phyloP scores from a whole-genome alignment of 2,888 invertebrate genomes.

The Masnerella sp. region DNA sequence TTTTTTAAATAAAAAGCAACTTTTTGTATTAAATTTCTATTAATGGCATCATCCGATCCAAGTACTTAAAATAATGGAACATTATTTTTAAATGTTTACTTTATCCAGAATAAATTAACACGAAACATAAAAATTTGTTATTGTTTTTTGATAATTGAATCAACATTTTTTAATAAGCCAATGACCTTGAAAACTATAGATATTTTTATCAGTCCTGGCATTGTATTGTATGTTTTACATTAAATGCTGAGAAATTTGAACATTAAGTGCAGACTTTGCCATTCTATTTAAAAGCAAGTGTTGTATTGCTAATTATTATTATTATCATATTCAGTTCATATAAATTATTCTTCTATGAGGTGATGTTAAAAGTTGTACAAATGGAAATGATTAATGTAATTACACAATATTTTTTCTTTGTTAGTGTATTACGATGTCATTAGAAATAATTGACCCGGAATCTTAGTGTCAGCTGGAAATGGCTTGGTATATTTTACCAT shows the following conservation, averaged over 20 bases:
- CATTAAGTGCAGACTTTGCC: constrained; percentile 13
- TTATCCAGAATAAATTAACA: too few species aligned
- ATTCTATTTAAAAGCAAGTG: constrained; percentile 19
- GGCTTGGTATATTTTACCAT: constrained; percentile 17
- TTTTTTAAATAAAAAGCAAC: too few species aligned
- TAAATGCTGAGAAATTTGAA: constrained; percentile 34
- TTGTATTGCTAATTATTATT: neutral
- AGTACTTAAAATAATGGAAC: too few species aligned
- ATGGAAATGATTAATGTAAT: neutral
- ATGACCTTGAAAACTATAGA: constrained; percentile 3
- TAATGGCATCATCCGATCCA: too few species aligned
- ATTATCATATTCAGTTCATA: constrained; percentile 14
- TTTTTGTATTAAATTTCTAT: too few species aligned
- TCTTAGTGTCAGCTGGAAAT: neutral
- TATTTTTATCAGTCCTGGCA: neutral
- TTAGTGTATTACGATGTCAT: constrained; percentile 6
- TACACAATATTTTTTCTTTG: constrained; percentile 11
- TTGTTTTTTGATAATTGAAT: too few species aligned
- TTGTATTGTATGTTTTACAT: constrained; percentile 25
- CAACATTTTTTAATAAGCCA: constrained; percentile 13
- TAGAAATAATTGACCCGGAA: constrained; percentile 12
- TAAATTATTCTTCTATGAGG: constrained; percentile 9
- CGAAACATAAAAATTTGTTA: too few species aligned
- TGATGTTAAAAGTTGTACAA: neutral
- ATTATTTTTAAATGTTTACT: too few species aligned